A percentile compares a stretch with the other conserved stretches of the same genome.
Evolutionary conservation across 2,888 invertebrate species (phyloP).

Genomic region (Chrysomela aeneicollis): DNA sequence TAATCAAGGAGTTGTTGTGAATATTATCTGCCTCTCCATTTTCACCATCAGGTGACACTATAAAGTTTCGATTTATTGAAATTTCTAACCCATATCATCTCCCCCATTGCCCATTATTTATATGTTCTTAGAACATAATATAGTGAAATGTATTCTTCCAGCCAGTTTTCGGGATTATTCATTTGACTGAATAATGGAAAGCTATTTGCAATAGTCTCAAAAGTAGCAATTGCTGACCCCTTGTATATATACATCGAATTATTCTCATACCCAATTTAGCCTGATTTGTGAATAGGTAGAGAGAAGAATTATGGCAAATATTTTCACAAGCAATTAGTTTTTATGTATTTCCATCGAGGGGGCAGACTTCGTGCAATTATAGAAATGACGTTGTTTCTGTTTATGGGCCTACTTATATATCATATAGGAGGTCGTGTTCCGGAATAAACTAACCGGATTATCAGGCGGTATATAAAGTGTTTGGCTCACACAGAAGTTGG

Average conservation of each 20-base stretch:
- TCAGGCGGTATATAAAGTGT: conserved; percentile 6
- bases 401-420: conserved; percentile 34
- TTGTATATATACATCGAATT: not conserved
- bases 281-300: conserved; percentile 21
- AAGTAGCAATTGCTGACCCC: not conserved
- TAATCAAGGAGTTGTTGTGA: too few species aligned
- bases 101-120: too few species aligned
- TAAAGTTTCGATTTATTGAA: too few species aligned
- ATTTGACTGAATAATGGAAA: too few species aligned
- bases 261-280: conserved; percentile 9
- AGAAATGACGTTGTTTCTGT: conserved; percentile 42
- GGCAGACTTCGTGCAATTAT: conserved; percentile 40
- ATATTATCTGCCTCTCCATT: too few species aligned
- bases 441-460: conserved; percentile 42
- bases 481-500: not conserved
- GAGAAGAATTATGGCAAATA: conserved; percentile 34
- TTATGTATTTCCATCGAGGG: conserved; percentile 26
- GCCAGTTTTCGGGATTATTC: too few species aligned
- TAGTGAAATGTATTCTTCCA: too few species aligned
- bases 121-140: too few species aligned
- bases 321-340: conserved; percentile 41
- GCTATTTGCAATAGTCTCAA: too few species aligned
- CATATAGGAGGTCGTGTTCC: conserved; percentile 33
- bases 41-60: too few species aligned
- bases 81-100: too few species aligned